Evolutionary conservation across 2,113 vertebrate genomes (phyloP), one percentile per base, ranked within the genome.

Genomic region (Empidonax alnorum): DNA sequence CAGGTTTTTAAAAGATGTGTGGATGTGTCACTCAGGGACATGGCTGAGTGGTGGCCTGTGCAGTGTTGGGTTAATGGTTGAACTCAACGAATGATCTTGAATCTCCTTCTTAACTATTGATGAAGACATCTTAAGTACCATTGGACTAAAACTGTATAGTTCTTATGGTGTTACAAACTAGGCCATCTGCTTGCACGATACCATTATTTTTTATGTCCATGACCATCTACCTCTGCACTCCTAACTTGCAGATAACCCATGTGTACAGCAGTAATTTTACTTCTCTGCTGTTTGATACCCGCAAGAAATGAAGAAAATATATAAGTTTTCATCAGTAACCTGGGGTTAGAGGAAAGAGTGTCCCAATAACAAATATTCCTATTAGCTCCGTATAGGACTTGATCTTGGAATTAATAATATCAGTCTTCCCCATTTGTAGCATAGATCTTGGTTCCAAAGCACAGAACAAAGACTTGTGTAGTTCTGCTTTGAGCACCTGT

Each of bases 391-490:
- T 67, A 62, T 52, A 62, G 30, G 50, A 39, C 28, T 78, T 87
- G 56, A 56, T 73, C 71, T 84, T 89, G 71, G 63, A 94, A 95
- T 93, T 93, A 88, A 84, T 84, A 90, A 35, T 61, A 87, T 86
- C 88, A 52, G 49, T 73, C 20, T 94, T 23, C 6, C 13, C 25
- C 21, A 56, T 89, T 90, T 84, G 79, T 75, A 86, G 47, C 66
- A 78, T 20, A 86, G 37, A 79, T 66, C 83, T 75, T 77, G 28
- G 20, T 44, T 94, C 23, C 35, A 46, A 72, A 76, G 49, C 30
- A 71, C 21, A 50, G 35, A 88, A 76, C 14, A 69, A 76, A 73
- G 18, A 37, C 33, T 80, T 52, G 23, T 30, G 33, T 76, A 59
- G 75, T 88, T 79, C 59, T 93, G 25, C 56, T 87, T 65, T 75